Evolutionary conservation across 2,797 vertebrate genomes (phyloP).

Genomic region (Sphenopsis melanotis): DNA sequence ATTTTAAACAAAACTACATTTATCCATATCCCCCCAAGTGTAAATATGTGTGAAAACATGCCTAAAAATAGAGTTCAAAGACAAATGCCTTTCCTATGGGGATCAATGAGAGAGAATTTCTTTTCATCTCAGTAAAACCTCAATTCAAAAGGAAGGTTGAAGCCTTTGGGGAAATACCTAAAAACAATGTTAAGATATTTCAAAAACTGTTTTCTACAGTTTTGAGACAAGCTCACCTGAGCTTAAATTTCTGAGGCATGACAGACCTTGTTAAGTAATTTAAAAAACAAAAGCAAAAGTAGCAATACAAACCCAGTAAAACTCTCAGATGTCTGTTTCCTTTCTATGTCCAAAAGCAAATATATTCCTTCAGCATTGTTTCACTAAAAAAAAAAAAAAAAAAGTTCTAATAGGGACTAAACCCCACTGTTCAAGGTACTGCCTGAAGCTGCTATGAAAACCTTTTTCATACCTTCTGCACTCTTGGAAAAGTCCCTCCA

Average conservation of each 20-base stretch:
- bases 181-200: slow-evolving; percentile 31
- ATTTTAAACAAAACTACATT: slow-evolving; percentile 64
- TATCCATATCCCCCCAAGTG: slow-evolving; percentile 25
- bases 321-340: background rate
- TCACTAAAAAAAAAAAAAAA: background rate
- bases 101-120: slow-evolving; percentile 41
- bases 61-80: slow-evolving; percentile 68
- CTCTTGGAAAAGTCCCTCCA: background rate
- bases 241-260: slow-evolving; percentile 16
- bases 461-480: background rate
- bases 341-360: background rate
- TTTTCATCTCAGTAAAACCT: slow-evolving; percentile 62
- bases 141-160: slow-evolving; percentile 54
- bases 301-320: background rate
- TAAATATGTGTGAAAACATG: slow-evolving; percentile 33
- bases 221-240: slow-evolving; percentile 34
- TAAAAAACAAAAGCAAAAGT: background rate
- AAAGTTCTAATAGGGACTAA: background rate
- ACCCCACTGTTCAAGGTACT: background rate
- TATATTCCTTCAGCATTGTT: background rate
- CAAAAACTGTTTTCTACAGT: slow-evolving; percentile 31
- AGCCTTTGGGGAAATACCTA: slow-evolving; percentile 48
- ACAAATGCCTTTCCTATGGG: slow-evolving; percentile 42
- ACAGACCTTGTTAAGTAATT: slow-evolving; percentile 23
- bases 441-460: background rate